A percentile compares a stretch with the other conserved stretches of the same genome.
Evolutionary conservation across 2,797 vertebrate genomes (phyloP).

Genomic region (Pseudochirops corinnae): DNA sequence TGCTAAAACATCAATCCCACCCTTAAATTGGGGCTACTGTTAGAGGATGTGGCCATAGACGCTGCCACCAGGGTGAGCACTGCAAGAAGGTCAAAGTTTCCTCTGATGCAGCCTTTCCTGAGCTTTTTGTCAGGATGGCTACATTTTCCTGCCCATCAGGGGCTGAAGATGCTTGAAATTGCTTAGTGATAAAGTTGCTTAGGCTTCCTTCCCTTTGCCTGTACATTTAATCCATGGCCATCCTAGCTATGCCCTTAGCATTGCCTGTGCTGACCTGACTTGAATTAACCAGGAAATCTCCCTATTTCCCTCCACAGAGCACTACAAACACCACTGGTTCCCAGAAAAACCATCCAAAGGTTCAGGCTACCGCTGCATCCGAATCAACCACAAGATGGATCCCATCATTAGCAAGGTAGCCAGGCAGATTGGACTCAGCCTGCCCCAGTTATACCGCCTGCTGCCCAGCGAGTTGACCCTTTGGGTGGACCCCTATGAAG

Average conservation of each 20-base stretch:
- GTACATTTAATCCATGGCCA: no score
- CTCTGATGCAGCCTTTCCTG: neutral
- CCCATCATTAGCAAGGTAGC: constrained; percentile 89
- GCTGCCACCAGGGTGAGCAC: neutral
- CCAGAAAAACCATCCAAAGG: constrained; percentile 91
- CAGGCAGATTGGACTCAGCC: constrained; percentile 86
- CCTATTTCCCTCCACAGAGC: constrained; percentile 82
- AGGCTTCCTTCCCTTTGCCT: neutral
- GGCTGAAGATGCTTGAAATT: neutral
- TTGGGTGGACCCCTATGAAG: constrained; percentile 92
- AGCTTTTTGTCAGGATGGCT: neutral
- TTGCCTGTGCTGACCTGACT: neutral
- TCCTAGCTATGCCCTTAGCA: neutral
- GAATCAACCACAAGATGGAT: constrained; percentile 92
- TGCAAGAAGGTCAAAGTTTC: neutral
- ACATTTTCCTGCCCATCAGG: neutral
- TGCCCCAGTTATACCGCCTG: constrained; percentile 86
- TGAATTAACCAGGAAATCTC: constrained; percentile 35
- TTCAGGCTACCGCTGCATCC: constrained; percentile 92
- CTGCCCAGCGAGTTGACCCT: constrained; percentile 91
- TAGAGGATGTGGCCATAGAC: neutral
- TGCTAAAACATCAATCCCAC: constrained; percentile 16
- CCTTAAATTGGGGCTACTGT: constrained; percentile 21
- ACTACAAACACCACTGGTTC: constrained; percentile 92
- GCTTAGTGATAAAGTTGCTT: neutral